Evolutionary conservation across 2,888 invertebrate genomes (phyloP).

Genomic region (Melangyna quadrimaculata): DNA sequence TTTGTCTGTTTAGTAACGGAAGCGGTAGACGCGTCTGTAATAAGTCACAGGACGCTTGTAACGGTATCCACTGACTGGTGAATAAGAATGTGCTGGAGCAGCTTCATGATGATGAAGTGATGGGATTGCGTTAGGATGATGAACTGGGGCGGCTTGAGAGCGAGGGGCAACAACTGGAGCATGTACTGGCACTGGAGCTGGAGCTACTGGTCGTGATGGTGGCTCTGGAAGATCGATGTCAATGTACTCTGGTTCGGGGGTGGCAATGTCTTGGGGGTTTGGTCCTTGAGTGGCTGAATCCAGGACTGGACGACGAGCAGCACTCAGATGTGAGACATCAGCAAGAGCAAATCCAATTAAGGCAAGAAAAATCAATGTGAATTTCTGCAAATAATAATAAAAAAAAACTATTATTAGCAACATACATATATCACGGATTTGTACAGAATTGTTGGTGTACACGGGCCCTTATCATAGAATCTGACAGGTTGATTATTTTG

Average conservation of each 20-base stretch:
- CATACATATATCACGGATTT: too few relatives aligned
- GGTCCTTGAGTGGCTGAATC: constrained; percentile 80
- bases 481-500: neutral
- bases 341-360: constrained; percentile 76
- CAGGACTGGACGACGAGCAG: constrained; percentile 74
- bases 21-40: constrained; percentile 77
- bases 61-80: constrained; percentile 76
- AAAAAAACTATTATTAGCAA: neutral
- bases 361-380: constrained; percentile 76
- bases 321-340: constrained; percentile 45
- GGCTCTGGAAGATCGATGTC: constrained; percentile 78
- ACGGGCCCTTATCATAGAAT: neutral
- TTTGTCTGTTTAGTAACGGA: constrained; percentile 72
- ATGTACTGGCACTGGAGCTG: constrained; percentile 65
- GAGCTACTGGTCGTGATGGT: constrained; percentile 70
- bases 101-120: constrained; percentile 49
- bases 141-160: too few relatives aligned
- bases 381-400: constrained; percentile 76
- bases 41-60: constrained; percentile 78
- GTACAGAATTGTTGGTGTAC: too few relatives aligned
- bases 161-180: too few relatives aligned
- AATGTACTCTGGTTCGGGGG: constrained; percentile 80
- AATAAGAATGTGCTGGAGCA: constrained; percentile 60
- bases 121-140: constrained; percentile 14
- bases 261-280: constrained; percentile 80